These are phyloP conservation scores for Furnarius figulus DNA, from an alignment of 2,113 vertebrate genomes.

Conservation along the genomic window DNA sequence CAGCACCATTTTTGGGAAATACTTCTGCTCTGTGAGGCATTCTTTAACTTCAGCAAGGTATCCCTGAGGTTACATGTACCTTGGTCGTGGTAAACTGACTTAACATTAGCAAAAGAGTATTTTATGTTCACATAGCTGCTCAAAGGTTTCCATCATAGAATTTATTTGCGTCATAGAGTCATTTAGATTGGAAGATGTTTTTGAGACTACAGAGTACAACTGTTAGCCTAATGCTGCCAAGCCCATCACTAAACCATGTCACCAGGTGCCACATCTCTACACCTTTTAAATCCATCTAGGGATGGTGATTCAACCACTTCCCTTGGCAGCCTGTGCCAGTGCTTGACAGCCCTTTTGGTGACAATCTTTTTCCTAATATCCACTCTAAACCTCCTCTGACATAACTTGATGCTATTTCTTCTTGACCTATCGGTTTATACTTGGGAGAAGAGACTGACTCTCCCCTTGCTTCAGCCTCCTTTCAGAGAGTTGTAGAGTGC, in stretches of 20 bases:
- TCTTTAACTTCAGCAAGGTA: neutral
- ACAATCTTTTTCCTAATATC: neutral
- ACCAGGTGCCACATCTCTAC: accelerated
- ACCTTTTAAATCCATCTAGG: neutral
- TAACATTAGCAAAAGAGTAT: neutral
- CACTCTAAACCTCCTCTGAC: neutral
- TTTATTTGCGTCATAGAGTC: neutral
- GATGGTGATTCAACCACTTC: neutral
- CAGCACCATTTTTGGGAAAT: neutral
- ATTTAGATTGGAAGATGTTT: neutral
- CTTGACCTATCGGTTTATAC: neutral
- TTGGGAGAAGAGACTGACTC: accelerated
- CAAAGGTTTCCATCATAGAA: neutral
- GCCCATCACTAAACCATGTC: neutral
- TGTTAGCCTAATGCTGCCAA: neutral
- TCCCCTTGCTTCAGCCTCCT: neutral
- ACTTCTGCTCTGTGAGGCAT: neutral
- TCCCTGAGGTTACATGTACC: neutral
- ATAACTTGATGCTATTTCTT: neutral
- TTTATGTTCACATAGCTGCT: neutral
- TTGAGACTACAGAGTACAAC: neutral
- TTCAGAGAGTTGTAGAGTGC: neutral
- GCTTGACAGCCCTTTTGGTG: neutral
- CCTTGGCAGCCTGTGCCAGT: neutral
- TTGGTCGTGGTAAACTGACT: neutral